Percentiles rank a stretch among this genome's conserved stretches.
phyloP scores from a whole-genome alignment of 2,113 vertebrate genomes.

The Nothocercus julius region DNA sequence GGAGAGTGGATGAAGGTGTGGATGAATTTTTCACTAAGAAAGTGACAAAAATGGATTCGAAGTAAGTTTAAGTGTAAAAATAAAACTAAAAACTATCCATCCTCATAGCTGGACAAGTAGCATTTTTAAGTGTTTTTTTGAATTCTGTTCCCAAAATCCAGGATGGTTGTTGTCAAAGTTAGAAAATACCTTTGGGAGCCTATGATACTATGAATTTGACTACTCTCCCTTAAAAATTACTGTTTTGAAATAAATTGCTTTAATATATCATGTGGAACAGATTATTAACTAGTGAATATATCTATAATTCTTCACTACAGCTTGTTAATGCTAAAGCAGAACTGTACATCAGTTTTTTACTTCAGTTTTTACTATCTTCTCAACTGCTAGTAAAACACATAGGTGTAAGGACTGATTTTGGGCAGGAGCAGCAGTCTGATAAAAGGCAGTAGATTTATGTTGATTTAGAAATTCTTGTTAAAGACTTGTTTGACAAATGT shows the following conservation, averaged over 20 bases:
- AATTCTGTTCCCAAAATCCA: not conserved
- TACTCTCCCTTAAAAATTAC: not conserved
- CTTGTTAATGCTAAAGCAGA: not conserved
- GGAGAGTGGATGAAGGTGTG: conserved; percentile 95
- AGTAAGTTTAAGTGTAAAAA: conserved; percentile 72
- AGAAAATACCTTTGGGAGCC: not conserved
- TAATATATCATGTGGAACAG: not conserved
- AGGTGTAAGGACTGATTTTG: not conserved
- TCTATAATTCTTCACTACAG: not conserved
- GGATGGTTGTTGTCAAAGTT: not conserved
- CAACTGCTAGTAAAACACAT: not conserved
- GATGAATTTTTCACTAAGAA: conserved; percentile 98
- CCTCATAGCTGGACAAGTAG: not conserved
- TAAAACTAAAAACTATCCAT: not conserved
- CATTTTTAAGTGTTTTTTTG: not conserved
- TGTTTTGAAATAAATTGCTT: conserved; percentile 1
- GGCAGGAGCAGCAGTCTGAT: not conserved
- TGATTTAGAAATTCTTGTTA: not conserved
- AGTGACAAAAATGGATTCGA: conserved; percentile 91
- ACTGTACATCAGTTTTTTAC: not conserved
- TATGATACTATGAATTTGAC: not conserved
- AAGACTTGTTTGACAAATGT: not conserved
- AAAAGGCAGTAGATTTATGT: not conserved
- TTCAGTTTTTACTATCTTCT: not conserved
- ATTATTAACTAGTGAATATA: not conserved